Conservation (phyloP, 2,113 vertebrate genomes). For the Nanorana parkeri region DNA sequence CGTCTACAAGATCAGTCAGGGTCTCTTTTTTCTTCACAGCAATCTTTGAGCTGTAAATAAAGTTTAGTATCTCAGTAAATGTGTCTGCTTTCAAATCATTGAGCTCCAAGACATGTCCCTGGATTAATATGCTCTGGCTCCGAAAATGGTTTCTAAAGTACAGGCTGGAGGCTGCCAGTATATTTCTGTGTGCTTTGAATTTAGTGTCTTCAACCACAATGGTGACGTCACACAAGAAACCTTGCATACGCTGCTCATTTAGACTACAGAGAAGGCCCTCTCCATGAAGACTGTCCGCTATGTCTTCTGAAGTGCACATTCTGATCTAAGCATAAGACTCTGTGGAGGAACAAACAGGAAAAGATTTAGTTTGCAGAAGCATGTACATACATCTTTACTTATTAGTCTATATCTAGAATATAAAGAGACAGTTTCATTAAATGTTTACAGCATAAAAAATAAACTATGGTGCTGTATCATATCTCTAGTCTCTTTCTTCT, state of each 20-base stretch:
- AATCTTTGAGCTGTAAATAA: conserved; percentile 94
- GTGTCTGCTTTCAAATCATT: conserved; percentile 95
- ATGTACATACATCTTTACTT: background rate
- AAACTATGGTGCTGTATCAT: too few species aligned
- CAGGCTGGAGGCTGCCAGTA: conserved; percentile 93
- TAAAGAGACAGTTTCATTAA: too few species aligned
- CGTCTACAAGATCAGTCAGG: conserved; percentile 83
- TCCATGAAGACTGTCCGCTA: conserved; percentile 90
- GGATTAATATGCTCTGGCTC: conserved; percentile 81
- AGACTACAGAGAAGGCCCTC: conserved; percentile 88
- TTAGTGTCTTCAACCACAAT: conserved; percentile 98
- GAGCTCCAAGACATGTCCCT: conserved; percentile 91
- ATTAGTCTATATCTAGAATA: too few species aligned
- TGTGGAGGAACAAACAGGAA: conserved; percentile 66
- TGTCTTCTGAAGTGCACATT: conserved; percentile 84
- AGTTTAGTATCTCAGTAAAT: conserved; percentile 94
- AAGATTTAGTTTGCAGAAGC: conserved; percentile 23
- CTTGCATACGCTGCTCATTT: conserved; percentile 93
- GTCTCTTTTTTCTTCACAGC: conserved; percentile 80
- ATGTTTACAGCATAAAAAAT: too few species aligned
- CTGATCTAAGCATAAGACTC: conserved; percentile 80
- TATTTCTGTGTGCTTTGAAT: conserved; percentile 95
- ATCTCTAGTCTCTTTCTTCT: too few species aligned
- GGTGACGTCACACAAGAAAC: conserved; percentile 94
- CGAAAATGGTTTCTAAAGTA: conserved; percentile 94